These are phyloP conservation scores for Thereva unica DNA, from an alignment of 2,888 invertebrate species.

Conservation along the genomic window DNA sequence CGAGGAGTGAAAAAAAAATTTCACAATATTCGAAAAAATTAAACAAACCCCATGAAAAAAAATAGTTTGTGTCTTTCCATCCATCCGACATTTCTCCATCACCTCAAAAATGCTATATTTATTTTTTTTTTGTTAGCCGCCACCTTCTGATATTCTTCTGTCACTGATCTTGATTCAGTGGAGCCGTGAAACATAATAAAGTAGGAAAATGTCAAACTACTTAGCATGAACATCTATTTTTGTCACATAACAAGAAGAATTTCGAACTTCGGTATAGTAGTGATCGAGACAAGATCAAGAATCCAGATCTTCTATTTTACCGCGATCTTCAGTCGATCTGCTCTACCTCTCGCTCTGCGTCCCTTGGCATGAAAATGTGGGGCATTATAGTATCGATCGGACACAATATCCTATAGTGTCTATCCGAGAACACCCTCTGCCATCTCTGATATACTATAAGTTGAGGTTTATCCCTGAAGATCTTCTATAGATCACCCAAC, in stretches of 20 bases:
- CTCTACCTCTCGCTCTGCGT: neutral
- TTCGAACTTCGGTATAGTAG: neutral
- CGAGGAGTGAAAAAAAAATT: too few species aligned
- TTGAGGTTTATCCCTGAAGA: neutral
- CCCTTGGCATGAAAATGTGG: neutral
- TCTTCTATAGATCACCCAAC: neutral
- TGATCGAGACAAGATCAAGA: constrained; percentile 12
- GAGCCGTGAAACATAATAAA: constrained; percentile 30
- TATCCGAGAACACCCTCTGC: too few species aligned
- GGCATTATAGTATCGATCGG: constrained; percentile 14
- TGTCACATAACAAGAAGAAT: constrained; percentile 20
- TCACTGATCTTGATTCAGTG: too few species aligned
- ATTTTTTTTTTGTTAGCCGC: too few species aligned
- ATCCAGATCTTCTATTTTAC: neutral
- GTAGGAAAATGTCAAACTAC: constrained; percentile 31
- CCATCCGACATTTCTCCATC: too few species aligned
- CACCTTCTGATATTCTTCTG: too few species aligned
- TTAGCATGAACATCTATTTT: constrained; percentile 34
- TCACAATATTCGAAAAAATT: too few species aligned
- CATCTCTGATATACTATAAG: too few species aligned
- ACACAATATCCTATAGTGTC: constrained; percentile 13
- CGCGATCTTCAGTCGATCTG: neutral
- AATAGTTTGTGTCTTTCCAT: too few species aligned
- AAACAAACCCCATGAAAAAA: too few species aligned
- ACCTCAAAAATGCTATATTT: too few species aligned